These are phyloP conservation scores for Rhizomys pruinosus DNA, from an alignment of 2,113 vertebrate genomes.

Conservation along the genomic window DNA sequence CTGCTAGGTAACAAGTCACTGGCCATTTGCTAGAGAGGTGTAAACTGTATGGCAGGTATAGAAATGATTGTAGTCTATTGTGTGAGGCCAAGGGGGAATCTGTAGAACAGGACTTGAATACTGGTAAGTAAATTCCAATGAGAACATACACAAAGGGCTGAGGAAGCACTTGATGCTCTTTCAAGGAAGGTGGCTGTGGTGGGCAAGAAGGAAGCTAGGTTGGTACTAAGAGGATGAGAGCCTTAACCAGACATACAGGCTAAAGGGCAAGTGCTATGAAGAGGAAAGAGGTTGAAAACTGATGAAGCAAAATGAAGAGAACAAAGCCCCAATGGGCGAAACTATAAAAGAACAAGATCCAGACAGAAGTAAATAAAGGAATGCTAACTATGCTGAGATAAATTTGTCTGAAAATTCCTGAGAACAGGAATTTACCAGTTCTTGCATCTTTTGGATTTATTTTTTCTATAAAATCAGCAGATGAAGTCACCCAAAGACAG, in stretches of 20 bases:
- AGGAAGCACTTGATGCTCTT: background rate
- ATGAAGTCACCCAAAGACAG: constrained; percentile 45
- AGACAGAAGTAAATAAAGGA: constrained; percentile 38
- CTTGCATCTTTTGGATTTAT: constrained; percentile 37
- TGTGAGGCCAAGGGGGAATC: background rate
- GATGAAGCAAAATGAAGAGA: background rate
- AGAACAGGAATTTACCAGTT: constrained; percentile 50
- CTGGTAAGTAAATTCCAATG: background rate
- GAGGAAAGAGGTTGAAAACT: constrained; percentile 28
- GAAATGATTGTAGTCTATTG: background rate
- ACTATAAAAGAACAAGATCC: background rate
- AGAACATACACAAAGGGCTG: background rate
- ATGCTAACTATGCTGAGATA: constrained; percentile 21
- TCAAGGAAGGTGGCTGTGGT: constrained; percentile 14
- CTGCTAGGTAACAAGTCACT: background rate
- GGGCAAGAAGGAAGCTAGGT: background rate
- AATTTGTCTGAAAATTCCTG: constrained; percentile 13
- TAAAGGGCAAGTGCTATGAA: background rate
- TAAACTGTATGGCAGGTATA: background rate
- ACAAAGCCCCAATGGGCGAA: no score
- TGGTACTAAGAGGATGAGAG: background rate
- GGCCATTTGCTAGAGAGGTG: background rate
- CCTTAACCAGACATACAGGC: no score
- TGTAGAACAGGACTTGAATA: background rate
- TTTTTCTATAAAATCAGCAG: constrained; percentile 42